Evolutionary conservation across 2,797 vertebrate genomes (phyloP), one percentile per base, ranked within the genome.

Genomic region (Xerus rutilus): DNA sequence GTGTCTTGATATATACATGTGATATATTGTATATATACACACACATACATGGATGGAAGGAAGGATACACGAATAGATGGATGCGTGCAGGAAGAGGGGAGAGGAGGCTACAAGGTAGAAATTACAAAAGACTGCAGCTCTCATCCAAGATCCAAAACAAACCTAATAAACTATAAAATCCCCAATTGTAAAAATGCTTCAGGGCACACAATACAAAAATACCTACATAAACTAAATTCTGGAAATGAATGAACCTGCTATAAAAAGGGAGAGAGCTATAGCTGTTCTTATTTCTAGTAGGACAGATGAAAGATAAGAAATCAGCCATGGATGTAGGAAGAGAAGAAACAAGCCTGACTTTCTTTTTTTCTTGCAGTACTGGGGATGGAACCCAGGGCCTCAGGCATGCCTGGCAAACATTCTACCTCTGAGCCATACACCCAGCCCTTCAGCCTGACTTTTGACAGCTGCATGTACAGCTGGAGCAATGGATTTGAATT

Each of bases 301-400:
- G 67, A 43, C 23, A 69, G 47, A 86, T 95, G 47, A 28, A 85
- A 86, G 57, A 74, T 14, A 78, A 78, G 86, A 90, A 89, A 74
- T 32, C 2, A 64, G 28, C 15, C 35, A 45, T 15, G 47, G 73
- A 43, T 21, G 15, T 2, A 7, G 15, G 5, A 59, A 39, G 54
- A 77, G 18, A 76, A 89, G 49, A 83, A 88, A 72, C 2, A 25
- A 81, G 79, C 20, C 69, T 83, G 28, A n/a, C 30, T 59, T 59
- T 25, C 59, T 25, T 25, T 62, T 25, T 62, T 62, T 21, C 23
- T 25, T 62, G 23, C 9, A 62, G 59, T 62, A 23, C 6, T 62
- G 59, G 59, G 9, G 59, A 62, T 62, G 2, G 23, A 62, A 62
- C 21, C 57, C 23, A 11, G 59, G 21, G 59, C 59, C 59, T 62